Base-by-base conservation (phyloP, 1,140 invertebrate genomes). In the Wasmannia auropunctata region DNA sequence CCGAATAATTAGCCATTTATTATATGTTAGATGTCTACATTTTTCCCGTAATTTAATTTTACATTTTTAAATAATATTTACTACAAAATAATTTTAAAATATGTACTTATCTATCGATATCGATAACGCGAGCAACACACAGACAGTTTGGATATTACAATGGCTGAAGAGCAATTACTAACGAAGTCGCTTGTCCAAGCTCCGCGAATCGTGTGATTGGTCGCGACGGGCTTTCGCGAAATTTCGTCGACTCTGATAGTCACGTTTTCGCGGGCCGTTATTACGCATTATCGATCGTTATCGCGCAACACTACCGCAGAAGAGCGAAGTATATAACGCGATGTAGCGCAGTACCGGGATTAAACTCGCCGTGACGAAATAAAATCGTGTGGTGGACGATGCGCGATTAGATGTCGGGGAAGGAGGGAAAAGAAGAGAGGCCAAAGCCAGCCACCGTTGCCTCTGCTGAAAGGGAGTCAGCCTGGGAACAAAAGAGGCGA, bases 271-370 rank as follows among this genome's bases (percentile, higher is more conserved):
- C 40, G 51, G 22, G 31, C 74, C 37, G 63, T 69, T 80, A 86
- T 85, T 77, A 77, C 31, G 46, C 86, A 58, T 83, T 85, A 89
- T 89, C 87, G 88, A 89, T 89, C 88, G 87, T 74, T 85, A 83
- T 62, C 60, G 86, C 16, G 14, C 40, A 19, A 46, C 58, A 85
- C 76, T 84, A 65, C 19, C 65, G 28, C 37, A 80, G n/a, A n/a
- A 40, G 58, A 58, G 70, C 46, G 58, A 70, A 16, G 37, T 76
- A 34, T 46, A 62, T 37, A 63, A 65, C 65, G 75, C 46, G 4
- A 19, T n/a, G 40, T 43, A 19, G 28, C 65, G 67, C 40, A 43
- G 37, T 37, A 34, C 54, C 31, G 31, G 84, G 56, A 80, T 87
- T 69, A 81, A 65, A 81, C 79, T 77, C 81, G 62, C 22, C 56